Evolutionary conservation across 1,140 invertebrate genomes (phyloP), one percentile per base, ranked within the genome.

Genomic region (Hyles vespertilio): DNA sequence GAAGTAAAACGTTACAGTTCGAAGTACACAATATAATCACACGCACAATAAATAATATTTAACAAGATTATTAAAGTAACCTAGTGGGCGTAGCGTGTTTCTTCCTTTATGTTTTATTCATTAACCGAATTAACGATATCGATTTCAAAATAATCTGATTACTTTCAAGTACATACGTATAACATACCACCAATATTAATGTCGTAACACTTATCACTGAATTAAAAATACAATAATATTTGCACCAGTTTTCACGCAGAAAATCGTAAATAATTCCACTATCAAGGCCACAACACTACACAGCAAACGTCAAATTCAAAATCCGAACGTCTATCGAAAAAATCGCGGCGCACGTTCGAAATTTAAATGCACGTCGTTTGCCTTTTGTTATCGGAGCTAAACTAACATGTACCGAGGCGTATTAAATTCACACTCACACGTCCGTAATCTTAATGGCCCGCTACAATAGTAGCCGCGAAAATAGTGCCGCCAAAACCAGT

Each of bases 401-500:
- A 84, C 81, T 84, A 84, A 82, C 71, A 73, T 67, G 50, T 50
- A 63, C 63, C 58, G 55, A 59, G 64, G 62, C 57, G 59, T 59
- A 70, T 77, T 75, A 66, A 74, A 71, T 70, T 67, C 61, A 81
- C 68, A 74, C 69, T 70, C 70, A 59, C 68, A 69, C 69, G 61
- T 69, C 66, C 71, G 59, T 65, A 59, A 80, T 77, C 70, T 77
- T 71, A 74, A 77, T 76, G 52, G 64, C 57, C 59, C 62, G 61
- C 66, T 63, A 76, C 69, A 76, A 77, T 74, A 74, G 70, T 71
- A 72, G 63, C 65, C 66, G 67, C 70, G 71, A 79, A 84, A 70
- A 77, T 72, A 73, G 61, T 64, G 59, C 58, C 66, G 73, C 73
- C 71, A 61, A 77, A 79, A 84, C 79, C 74, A 75, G 77, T 77